Evolutionary conservation across 2,113 vertebrate species (phyloP).

Genomic region (Rhodinocichla rosea): DNA sequence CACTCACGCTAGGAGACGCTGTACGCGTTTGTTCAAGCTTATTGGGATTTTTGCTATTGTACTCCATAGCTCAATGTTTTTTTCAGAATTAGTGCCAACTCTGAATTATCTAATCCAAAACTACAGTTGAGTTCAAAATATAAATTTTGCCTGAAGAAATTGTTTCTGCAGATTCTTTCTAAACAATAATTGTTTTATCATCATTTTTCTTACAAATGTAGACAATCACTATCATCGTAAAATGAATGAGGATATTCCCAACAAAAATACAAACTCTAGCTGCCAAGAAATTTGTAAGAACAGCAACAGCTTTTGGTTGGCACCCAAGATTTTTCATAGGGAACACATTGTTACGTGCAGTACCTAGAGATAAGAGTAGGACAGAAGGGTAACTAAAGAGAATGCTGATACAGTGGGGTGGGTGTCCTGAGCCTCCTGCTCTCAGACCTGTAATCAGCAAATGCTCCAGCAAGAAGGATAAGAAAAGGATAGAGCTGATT

Average conservation of each 20-base stretch:
- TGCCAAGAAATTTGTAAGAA: not conserved
- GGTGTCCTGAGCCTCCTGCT: not conserved
- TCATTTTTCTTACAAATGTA: slow-evolving; percentile 26
- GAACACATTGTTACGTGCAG: not conserved
- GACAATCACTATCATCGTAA: slow-evolving; percentile 29
- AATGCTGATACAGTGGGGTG: not conserved
- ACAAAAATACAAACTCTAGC: not conserved
- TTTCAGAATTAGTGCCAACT: slow-evolving; percentile 42
- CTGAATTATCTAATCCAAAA: slow-evolving; percentile 36
- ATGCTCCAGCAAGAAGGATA: not conserved
- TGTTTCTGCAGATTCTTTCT: not conserved
- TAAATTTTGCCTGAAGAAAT: slow-evolving; percentile 1
- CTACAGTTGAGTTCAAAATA: not conserved
- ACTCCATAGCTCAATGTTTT: slow-evolving; percentile 1
- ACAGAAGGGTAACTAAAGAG: not conserved
- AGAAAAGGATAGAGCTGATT: not conserved
- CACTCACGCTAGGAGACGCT: slow-evolving; percentile 54
- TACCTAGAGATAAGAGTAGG: not conserved
- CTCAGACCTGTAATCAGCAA: rapidly evolving
- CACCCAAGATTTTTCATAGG: not conserved
- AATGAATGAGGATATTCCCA: slow-evolving; percentile 15
- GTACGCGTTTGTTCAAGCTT: slow-evolving; percentile 40
- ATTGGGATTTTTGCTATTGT: slow-evolving; percentile 40
- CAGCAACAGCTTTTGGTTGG: not conserved
- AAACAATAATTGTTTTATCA: not conserved